phyloP scores from a whole-genome alignment of 2,113 vertebrate species.

The Myotis lucifugus region DNA sequence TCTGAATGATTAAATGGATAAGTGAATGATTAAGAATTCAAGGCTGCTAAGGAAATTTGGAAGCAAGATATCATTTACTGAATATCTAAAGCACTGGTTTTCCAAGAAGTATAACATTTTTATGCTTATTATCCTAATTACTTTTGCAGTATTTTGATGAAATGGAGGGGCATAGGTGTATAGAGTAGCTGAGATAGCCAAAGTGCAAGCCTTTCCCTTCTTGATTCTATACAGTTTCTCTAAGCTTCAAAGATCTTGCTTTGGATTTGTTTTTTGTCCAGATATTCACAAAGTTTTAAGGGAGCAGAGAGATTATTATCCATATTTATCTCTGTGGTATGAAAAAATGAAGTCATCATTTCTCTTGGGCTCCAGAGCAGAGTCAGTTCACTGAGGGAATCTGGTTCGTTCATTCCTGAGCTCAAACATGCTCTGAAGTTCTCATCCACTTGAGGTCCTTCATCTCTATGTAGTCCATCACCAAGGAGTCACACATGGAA shows the following conservation, averaged over 20 bases:
- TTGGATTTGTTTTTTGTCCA: not conserved
- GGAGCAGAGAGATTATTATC: not conserved
- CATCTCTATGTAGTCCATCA: not conserved
- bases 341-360: not conserved
- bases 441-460: not conserved
- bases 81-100: conserved; percentile 62
- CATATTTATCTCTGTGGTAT: not conserved
- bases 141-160: conserved; percentile 43
- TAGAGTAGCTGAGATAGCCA: not conserved
- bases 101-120: conserved; percentile 65
- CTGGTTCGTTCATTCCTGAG: not conserved
- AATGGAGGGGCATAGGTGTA: not conserved
- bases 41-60: conserved; percentile 43
- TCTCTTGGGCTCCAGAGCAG: not conserved
- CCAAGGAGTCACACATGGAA: not conserved
- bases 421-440: not conserved
- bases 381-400: not conserved
- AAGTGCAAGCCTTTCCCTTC: not conserved
- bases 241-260: not conserved
- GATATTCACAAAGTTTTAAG: not conserved
- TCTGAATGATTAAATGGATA: conserved; percentile 67
- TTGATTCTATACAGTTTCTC: not conserved
- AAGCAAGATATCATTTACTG: conserved; percentile 66
- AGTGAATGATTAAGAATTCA: conserved; percentile 72
- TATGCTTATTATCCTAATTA: conserved; percentile 57